Percentiles rank a stretch among this genome's conserved stretches.
These are phyloP conservation scores for Samia ricini DNA, from an alignment of 1,140 invertebrate genomes.

Conservation along the genomic window DNA sequence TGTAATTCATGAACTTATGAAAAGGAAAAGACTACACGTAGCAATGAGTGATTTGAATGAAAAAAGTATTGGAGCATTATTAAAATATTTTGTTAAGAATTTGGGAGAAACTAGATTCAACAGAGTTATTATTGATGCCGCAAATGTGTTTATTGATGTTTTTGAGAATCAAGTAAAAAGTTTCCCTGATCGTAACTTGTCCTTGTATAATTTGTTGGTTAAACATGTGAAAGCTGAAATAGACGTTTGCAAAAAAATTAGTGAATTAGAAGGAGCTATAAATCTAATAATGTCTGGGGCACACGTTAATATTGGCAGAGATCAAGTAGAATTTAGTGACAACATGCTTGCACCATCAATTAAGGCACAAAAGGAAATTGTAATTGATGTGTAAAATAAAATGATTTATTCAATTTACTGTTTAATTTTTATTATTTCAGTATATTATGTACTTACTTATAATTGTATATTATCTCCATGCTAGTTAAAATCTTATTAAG, in stretches of 20 bases:
- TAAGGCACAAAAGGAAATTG: conserved; percentile 80
- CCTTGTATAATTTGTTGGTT: conserved; percentile 80
- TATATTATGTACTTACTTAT: background rate
- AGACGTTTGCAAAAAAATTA: conserved; percentile 79
- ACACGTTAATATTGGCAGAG: conserved; percentile 47
- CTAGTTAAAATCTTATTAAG: too few relatives aligned
- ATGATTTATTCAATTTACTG: background rate
- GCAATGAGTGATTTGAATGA: conserved; percentile 85
- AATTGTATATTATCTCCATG: too few relatives aligned
- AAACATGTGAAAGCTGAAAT: conserved; percentile 83
- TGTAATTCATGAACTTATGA: conserved; percentile 90
- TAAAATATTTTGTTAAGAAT: conserved; percentile 88
- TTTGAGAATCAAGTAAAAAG: conserved; percentile 81
- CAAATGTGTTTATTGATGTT: conserved; percentile 85
- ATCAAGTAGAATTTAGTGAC: conserved; percentile 54
- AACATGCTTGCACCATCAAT: conserved; percentile 75
- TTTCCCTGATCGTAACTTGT: conserved; percentile 78
- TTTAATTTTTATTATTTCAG: background rate
- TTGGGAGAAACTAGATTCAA: conserved; percentile 87
- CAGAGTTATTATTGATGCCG: conserved; percentile 84
- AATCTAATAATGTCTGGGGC: conserved; percentile 82
- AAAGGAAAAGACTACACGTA: conserved; percentile 84
- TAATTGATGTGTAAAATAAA: conserved; percentile 77
- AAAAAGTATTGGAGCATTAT: conserved; percentile 81
- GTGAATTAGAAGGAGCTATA: conserved; percentile 83